Evolutionary conservation across 2,888 invertebrate species (phyloP).

Genomic region (Cephus rjabovi): DNA sequence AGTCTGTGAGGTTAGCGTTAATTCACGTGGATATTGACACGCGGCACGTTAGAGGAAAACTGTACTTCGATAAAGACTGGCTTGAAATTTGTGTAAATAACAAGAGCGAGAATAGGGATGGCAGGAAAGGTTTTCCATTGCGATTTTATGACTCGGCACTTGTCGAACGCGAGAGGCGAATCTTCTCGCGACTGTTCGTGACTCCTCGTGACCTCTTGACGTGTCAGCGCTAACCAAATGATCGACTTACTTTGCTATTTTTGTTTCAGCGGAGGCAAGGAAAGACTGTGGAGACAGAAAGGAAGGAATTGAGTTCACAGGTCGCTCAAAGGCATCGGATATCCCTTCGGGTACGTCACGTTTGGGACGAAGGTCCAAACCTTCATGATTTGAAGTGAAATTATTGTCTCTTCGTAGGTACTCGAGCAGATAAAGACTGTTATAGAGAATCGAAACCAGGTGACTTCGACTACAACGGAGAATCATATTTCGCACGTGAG

Average conservation of each 20-base stretch:
- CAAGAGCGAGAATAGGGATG: too few species aligned
- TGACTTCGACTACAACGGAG: constrained; percentile 49
- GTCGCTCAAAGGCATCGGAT: constrained; percentile 57
- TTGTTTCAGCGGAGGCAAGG: constrained; percentile 52
- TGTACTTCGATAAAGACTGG: too few species aligned
- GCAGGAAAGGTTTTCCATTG: too few species aligned
- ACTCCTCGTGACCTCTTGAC: too few species aligned
- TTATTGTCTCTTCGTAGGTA: constrained; percentile 47
- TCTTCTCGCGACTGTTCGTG: too few species aligned
- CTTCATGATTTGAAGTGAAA: not conserved
- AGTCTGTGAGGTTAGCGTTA: not conserved
- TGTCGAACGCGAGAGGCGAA: too few species aligned
- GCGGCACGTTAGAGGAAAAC: too few species aligned
- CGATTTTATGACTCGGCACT: too few species aligned
- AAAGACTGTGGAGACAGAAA: constrained; percentile 51
- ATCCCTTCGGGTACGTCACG: constrained; percentile 55
- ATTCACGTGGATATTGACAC: too few species aligned
- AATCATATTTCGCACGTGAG: constrained; percentile 52
- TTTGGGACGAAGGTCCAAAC: not conserved
- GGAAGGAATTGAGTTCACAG: constrained; percentile 51
- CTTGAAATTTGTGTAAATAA: too few species aligned
- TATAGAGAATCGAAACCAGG: constrained; percentile 62
- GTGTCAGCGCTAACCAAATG: constrained; percentile 21
- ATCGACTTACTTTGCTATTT: constrained; percentile 9
- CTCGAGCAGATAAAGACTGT: constrained; percentile 64